Conservation (phyloP, 2,797 vertebrate genomes). For the Esox lucius region DNA sequence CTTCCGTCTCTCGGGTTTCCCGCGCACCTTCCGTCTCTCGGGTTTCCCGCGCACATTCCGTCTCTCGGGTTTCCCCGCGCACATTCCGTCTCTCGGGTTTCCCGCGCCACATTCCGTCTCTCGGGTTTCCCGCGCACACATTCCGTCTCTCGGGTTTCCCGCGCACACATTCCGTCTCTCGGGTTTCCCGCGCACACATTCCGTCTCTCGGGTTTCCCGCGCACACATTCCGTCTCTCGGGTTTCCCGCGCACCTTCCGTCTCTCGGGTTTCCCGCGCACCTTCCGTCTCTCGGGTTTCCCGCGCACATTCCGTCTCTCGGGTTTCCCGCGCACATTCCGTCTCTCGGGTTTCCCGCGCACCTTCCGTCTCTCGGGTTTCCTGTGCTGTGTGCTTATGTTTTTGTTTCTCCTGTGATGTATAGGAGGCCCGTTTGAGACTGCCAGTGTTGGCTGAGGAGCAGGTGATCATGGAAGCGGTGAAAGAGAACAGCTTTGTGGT, state of each 20-base stretch:
- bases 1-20: not conserved
- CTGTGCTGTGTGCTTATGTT: not conserved
- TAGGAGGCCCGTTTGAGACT: slow-evolving; percentile 87
- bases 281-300: not conserved
- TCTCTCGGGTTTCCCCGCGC: too few relatives aligned
- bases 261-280: slow-evolving; percentile 38
- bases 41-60: too few relatives aligned
- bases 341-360: not conserved
- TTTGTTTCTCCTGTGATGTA: not conserved
- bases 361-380: slow-evolving; percentile 42
- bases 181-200: not conserved
- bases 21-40: too few relatives aligned
- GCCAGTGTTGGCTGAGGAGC: slow-evolving; percentile 91
- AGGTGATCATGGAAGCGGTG: slow-evolving; percentile 94
- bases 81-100: not conserved
- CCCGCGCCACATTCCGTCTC: too few relatives aligned
- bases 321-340: not conserved
- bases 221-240: too few relatives aligned
- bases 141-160: not conserved
- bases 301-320: not conserved
- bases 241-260: too few relatives aligned
- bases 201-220: not conserved
- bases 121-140: not conserved
- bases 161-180: not conserved
- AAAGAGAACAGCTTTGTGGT: slow-evolving; percentile 83